Conservation (phyloP, 1,140 invertebrate genomes). For the Zaprionus davidi region DNA sequence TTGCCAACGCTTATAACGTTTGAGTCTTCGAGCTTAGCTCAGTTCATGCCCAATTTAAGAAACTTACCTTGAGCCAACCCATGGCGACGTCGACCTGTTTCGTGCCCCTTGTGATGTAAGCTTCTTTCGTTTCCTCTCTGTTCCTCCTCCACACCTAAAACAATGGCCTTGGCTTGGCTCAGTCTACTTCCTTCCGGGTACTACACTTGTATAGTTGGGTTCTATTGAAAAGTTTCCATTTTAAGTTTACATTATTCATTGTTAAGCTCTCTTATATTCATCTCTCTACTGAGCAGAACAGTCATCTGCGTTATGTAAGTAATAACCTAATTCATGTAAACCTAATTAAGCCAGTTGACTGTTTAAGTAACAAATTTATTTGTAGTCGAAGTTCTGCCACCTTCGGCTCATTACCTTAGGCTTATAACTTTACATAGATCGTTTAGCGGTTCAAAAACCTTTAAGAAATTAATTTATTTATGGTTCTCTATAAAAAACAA, state of each 20-base stretch:
- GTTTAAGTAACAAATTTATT: no score
- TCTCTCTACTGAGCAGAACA: not conserved
- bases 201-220: slow-evolving; percentile 6
- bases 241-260: not conserved
- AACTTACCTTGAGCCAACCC: slow-evolving; percentile 16
- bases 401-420: not conserved
- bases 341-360: not conserved
- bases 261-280: not conserved
- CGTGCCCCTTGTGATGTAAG: slow-evolving; percentile 11
- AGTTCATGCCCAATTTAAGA: slow-evolving; percentile 18
- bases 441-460: not conserved
- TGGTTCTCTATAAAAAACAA: not conserved
- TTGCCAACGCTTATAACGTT: not conserved
- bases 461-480: not conserved
- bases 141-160: slow-evolving; percentile 4
- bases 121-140: not conserved
- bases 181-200: slow-evolving; percentile 41
- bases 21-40: not conserved
- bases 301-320: not conserved
- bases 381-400: not conserved
- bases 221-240: slow-evolving; percentile 1
- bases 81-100: slow-evolving; percentile 17
- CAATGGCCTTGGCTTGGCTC: slow-evolving; percentile 30
- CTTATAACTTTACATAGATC: no score
- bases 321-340: not conserved